phyloP scores from a whole-genome alignment of 2,113 vertebrate species.

The Gopherus evgoodei region DNA sequence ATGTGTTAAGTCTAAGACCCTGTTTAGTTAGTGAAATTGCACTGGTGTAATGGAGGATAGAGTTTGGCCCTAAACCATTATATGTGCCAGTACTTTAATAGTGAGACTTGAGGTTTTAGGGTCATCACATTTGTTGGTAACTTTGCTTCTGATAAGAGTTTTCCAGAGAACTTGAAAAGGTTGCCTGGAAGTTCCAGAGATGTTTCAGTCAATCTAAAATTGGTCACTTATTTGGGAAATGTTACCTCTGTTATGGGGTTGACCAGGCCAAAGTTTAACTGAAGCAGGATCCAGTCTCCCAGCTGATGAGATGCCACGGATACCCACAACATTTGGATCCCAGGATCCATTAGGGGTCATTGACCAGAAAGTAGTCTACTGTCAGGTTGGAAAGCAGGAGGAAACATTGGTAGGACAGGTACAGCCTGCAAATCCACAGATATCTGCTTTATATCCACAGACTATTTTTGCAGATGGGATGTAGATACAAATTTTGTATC shows the following conservation, averaged over 20 bases:
- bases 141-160: accelerated
- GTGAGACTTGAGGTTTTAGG: neutral
- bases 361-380: neutral
- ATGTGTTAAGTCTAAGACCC: neutral
- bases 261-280: accelerated
- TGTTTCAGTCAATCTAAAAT: accelerated
- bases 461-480: too few relatives aligned
- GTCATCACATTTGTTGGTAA: neutral
- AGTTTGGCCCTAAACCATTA: accelerated
- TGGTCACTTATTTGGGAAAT: accelerated
- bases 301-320: neutral
- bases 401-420: neutral
- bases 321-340: neutral
- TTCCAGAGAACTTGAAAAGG: accelerated
- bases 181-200: accelerated
- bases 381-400: neutral
- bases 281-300: neutral
- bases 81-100: accelerated
- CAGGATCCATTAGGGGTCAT: neutral
- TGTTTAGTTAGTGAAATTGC: accelerated
- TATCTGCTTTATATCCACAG: too few relatives aligned
- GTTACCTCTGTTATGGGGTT: accelerated
- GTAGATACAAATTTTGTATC: too few relatives aligned
- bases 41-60: neutral
- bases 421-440: too few relatives aligned